phyloP scores from a whole-genome alignment of 2,113 vertebrate species.

The Actinemys pallida region DNA sequence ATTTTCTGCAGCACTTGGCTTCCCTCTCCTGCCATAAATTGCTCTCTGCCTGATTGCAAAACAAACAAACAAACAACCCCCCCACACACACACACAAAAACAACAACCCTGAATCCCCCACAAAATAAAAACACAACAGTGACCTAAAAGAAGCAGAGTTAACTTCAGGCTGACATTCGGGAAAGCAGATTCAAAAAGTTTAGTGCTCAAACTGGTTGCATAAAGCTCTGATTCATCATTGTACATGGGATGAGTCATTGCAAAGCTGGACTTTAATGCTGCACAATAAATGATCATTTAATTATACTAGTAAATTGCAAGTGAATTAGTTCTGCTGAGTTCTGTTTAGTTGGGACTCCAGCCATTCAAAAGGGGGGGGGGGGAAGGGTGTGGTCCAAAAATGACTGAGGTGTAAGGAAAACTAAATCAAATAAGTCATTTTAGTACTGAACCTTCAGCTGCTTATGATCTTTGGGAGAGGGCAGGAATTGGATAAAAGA shows the following conservation, averaged over 20 bases:
- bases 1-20: neutral
- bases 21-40: neutral
- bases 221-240: neutral
- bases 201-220: neutral
- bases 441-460: neutral
- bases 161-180: rapidly evolving
- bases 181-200: neutral
- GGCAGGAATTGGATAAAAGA: neutral
- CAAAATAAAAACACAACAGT: neutral
- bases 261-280: neutral
- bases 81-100: neutral
- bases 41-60: neutral
- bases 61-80: too few relatives aligned
- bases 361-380: neutral
- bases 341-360: constrained; percentile 2
- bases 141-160: neutral
- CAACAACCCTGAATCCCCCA: too few relatives aligned
- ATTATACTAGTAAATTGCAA: neutral
- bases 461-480: neutral
- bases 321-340: neutral
- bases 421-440: neutral
- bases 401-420: neutral
- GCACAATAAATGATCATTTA: rapidly evolving
- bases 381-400: neutral
- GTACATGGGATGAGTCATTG: neutral